Percentiles rank a stretch among this genome's conserved stretches.
Conservation (phyloP, 2,113 vertebrate genomes). For the Anhinga anhinga region DNA sequence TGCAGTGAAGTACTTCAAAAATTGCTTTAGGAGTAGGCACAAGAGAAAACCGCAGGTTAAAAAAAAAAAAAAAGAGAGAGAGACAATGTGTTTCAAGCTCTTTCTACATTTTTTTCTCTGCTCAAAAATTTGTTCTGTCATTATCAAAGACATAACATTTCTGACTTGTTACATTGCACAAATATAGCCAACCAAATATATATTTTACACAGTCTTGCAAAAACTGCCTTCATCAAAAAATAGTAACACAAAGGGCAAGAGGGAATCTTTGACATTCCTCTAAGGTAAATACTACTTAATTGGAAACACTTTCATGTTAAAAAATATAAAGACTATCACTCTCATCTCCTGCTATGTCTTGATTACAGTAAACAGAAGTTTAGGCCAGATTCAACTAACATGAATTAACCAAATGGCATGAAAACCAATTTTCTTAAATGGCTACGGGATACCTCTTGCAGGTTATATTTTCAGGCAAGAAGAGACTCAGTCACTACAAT, state of each 20-base stretch:
- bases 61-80: not conserved
- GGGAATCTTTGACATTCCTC: not conserved
- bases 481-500: not conserved
- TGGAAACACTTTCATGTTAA: not conserved
- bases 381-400: not conserved
- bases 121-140: not conserved
- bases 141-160: not conserved
- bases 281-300: not conserved
- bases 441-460: not conserved
- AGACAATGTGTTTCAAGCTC: not conserved
- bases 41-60: not conserved
- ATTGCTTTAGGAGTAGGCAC: not conserved
- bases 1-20: not conserved
- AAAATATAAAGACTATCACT: not conserved
- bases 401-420: not conserved
- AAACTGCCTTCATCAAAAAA: not conserved
- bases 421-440: not conserved
- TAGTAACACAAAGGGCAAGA: not conserved
- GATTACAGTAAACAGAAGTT: not conserved
- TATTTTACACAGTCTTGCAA: not conserved
- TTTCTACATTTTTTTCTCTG: not conserved
- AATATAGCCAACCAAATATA: not conserved
- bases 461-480: not conserved
- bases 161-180: not conserved
- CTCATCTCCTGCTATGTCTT: not conserved